Evolutionary conservation across 2,888 invertebrate species (phyloP).

Genomic region (Paralinhomoeus sp.): DNA sequence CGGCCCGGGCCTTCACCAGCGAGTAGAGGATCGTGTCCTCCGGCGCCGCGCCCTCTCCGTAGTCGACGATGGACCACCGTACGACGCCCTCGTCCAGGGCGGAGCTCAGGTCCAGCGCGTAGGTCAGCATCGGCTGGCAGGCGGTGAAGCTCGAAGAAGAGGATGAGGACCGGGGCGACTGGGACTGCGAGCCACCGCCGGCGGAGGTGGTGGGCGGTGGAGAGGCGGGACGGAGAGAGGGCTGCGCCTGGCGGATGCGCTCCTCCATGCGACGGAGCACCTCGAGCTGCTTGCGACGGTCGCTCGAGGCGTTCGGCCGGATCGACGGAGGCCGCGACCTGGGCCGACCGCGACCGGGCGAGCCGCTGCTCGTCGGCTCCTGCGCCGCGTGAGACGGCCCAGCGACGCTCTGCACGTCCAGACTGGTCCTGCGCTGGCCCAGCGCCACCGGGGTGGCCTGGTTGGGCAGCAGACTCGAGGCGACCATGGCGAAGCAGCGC

Average conservation of each 20-base stretch:
- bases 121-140: conserved; percentile 50
- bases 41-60: conserved; percentile 35
- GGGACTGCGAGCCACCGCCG: not conserved
- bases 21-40: conserved; percentile 74
- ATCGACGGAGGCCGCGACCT: conserved; percentile 20
- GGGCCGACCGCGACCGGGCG: not conserved
- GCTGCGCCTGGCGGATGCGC: conserved; percentile 18
- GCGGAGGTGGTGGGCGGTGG: conserved; percentile 2
- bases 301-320: conserved; percentile 29
- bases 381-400: not conserved
- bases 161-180: not conserved
- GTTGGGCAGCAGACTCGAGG: conserved; percentile 6
- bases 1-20: conserved; percentile 64
- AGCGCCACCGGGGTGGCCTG: conserved; percentile 4
- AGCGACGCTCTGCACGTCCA: not conserved
- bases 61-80: conserved; percentile 22
- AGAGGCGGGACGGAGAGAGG: conserved; percentile 3
- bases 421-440: not conserved
- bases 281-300: conserved; percentile 41
- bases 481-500: conserved; percentile 6
- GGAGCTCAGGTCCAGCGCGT: conserved; percentile 44
- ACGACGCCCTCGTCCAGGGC: conserved; percentile 32
- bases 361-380: not conserved
- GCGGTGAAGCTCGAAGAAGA: not conserved
- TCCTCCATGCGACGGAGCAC: conserved; percentile 43